These are phyloP conservation scores for Pinna nobilis DNA, from an alignment of 1,140 invertebrate species.

Conservation along the genomic window DNA sequence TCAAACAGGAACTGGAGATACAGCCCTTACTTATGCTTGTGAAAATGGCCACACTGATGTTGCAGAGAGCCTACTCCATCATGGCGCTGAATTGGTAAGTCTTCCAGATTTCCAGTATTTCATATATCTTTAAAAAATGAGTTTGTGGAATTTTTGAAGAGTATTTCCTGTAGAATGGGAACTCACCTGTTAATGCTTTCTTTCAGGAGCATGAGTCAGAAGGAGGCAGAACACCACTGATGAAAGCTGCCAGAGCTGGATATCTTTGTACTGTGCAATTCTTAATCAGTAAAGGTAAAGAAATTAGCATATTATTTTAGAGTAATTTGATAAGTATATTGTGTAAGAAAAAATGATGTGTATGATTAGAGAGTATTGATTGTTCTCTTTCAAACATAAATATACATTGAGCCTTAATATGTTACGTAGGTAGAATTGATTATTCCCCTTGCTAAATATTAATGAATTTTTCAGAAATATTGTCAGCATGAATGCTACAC, in stretches of 20 bases:
- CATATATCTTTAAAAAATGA: too few relatives aligned
- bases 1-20: slow-evolving; percentile 87
- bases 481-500: too few relatives aligned
- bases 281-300: slow-evolving; percentile 74
- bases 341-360: background rate
- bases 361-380: background rate
- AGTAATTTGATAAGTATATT: background rate
- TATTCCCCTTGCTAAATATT: too few relatives aligned
- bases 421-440: too few relatives aligned
- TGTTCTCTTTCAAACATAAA: too few relatives aligned
- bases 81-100: slow-evolving; percentile 74
- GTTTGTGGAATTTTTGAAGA: background rate
- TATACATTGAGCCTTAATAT: background rate
- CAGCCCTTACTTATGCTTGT: slow-evolving; percentile 76
- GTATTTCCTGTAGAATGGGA: background rate
- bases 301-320: background rate
- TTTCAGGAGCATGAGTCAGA: slow-evolving; percentile 73
- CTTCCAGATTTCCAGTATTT: too few relatives aligned
- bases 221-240: slow-evolving; percentile 76
- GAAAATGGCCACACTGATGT: slow-evolving; percentile 77
- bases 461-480: too few relatives aligned
- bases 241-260: slow-evolving; percentile 77
- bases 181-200: background rate
- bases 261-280: slow-evolving; percentile 76
- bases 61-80: slow-evolving; percentile 70